Base-by-base conservation (phyloP, 2,888 invertebrate species). In the Laothoe populi region DNA sequence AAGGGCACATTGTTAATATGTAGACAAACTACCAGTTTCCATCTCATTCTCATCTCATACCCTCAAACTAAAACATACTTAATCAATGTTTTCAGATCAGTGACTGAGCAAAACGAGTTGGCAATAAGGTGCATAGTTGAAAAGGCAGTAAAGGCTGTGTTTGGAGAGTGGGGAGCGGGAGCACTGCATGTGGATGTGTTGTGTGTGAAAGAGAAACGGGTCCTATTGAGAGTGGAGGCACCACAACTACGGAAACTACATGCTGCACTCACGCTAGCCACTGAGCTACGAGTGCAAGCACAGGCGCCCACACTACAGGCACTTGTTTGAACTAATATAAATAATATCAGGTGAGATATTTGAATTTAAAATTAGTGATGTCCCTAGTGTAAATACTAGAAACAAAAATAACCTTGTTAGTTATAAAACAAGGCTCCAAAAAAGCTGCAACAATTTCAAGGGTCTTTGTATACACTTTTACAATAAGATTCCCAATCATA, bases 131-230 rank as follows among this genome's bases (percentile, higher is more conserved):
- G 72, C 10, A 10, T 64, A 59, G 49, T 81, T 44, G 76, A 74
- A 60, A 63, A 67, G 42, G 78, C 75, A 2, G 69, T 68, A 38
- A 69, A 63, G 7, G 63, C 63, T 3, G 23, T 82, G 68, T 80
- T 79, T 58, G 84, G 86, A 0, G 75, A 73, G 74, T 70, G 72
- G 26, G 79, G 81, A 4, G 79, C 64, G 13, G 71, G 66, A 10
- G 70, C 71, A 24, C 67, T 77, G 64, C 67, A 61, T 1, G 74
- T 69, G 7, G 86, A 84, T 76, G 78, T 87, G 70, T 72, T 87
- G 64, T 67, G 69, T 63, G 65, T 62, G 62, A 42, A 45, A 4
- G 35, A 48, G 38, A 61, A 67, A 42, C 65, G 64, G 16, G 70
- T 62, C 23, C 60, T 87, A 67, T 74, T 87, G 61, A 69, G 70